phyloP scores from a whole-genome alignment of 2,888 invertebrate species.

The Tetheella fluctuosa region DNA sequence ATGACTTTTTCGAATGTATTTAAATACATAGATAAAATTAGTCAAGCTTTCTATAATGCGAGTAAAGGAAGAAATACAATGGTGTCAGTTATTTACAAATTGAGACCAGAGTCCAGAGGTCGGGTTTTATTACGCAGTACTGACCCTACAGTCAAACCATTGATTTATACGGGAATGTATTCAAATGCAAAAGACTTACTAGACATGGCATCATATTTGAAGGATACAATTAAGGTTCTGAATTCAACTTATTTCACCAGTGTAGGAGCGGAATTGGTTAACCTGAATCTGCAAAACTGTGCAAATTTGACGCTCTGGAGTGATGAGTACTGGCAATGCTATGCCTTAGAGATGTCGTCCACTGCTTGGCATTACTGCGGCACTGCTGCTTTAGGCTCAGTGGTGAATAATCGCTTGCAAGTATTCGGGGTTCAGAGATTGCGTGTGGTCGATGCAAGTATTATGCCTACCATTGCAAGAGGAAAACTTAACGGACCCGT shows the following conservation, averaged over 20 bases:
- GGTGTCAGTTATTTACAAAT: neutral
- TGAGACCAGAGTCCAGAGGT: neutral
- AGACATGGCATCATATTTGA: conserved; percentile 59
- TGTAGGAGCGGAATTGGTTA: conserved; percentile 48
- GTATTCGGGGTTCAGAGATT: conserved; percentile 86
- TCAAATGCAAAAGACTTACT: conserved; percentile 76
- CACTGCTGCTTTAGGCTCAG: conserved; percentile 89
- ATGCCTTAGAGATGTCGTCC: conserved; percentile 84
- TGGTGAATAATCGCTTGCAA: conserved; percentile 85
- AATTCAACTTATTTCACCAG: conserved; percentile 64
- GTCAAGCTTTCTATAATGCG: neutral
- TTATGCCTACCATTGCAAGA: conserved; percentile 85
- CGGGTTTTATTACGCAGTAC: neutral
- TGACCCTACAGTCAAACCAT: neutral
- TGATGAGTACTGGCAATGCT: conserved; percentile 87
- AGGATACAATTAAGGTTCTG: conserved; percentile 52
- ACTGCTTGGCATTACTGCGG: conserved; percentile 88
- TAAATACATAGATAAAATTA: neutral
- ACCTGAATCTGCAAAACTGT: conserved; percentile 22
- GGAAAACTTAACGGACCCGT: neutral
- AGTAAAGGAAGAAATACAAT: neutral
- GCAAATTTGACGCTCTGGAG: conserved; percentile 43
- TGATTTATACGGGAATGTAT: neutral
- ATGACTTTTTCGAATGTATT: neutral
- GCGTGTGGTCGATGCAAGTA: conserved; percentile 88